These are phyloP conservation scores for Arothron firmamentum DNA, from an alignment of 2,113 vertebrate genomes.

Conservation along the genomic window DNA sequence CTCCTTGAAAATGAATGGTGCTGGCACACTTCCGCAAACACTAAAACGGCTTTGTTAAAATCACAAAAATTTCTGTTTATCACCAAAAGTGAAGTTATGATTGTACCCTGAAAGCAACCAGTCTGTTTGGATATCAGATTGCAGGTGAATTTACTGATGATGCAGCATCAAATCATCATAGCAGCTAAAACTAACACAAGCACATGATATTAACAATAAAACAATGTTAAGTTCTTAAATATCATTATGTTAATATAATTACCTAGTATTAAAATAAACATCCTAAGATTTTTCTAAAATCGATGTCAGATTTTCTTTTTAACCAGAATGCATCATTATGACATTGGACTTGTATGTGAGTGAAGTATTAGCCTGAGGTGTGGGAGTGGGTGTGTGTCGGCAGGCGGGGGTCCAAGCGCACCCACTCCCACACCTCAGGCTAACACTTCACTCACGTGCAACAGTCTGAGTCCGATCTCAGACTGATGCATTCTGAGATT, in stretches of 20 bases:
- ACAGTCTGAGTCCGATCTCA: too few relatives aligned
- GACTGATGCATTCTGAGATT: too few relatives aligned
- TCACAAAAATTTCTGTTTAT: slow-evolving; percentile 4
- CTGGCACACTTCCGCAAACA: slow-evolving; percentile 14
- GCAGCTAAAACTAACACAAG: background rate
- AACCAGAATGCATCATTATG: too few relatives aligned
- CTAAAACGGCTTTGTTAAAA: background rate
- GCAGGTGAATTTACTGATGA: background rate
- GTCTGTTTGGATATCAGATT: background rate
- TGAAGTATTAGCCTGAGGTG: background rate
- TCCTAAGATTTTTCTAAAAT: background rate
- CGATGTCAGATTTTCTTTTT: too few relatives aligned
- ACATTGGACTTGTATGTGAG: too few relatives aligned
- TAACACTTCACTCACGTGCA: too few relatives aligned
- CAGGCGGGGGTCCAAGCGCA: too few relatives aligned
- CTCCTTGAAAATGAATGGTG: background rate
- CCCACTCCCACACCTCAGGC: too few relatives aligned
- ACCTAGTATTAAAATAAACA: too few relatives aligned
- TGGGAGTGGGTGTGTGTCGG: slow-evolving; percentile 13
- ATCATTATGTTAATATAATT: too few relatives aligned
- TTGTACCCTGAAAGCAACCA: background rate
- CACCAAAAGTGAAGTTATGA: slow-evolving; percentile 3
- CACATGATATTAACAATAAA: background rate
- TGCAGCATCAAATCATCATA: background rate
- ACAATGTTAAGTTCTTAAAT: too few relatives aligned